Evolutionary conservation across 1,140 invertebrate species (phyloP).

Genomic region (Pararge aegeria): DNA sequence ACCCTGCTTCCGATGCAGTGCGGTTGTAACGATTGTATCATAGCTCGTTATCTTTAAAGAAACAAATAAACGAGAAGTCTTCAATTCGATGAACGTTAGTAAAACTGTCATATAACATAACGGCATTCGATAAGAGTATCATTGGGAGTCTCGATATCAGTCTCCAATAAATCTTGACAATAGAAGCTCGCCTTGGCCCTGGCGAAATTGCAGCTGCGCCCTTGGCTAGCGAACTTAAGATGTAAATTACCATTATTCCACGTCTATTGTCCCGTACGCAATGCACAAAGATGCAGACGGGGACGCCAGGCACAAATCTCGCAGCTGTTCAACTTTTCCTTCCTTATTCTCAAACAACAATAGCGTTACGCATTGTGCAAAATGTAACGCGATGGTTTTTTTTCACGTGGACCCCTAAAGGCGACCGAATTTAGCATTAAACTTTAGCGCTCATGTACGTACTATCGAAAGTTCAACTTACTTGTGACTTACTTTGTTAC

Average conservation of each 20-base stretch:
- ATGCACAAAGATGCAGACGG: conserved; percentile 71
- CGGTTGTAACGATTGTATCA: too few species aligned
- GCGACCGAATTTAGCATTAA: conserved; percentile 9
- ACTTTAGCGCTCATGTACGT: conserved; percentile 4
- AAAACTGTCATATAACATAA: background rate
- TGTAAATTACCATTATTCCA: conserved; percentile 77
- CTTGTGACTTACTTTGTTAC: too few species aligned
- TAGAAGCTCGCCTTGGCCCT: conserved; percentile 28
- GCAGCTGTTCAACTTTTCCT: conserved; percentile 70
- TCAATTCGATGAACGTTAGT: background rate
- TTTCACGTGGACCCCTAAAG: conserved; percentile 18
- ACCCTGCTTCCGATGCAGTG: too few species aligned
- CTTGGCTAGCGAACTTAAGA: conserved; percentile 71
- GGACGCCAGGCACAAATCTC: conserved; percentile 71
- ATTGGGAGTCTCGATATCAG: conserved; percentile 15
- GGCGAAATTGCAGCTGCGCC: conserved; percentile 69
- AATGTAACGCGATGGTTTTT: conserved; percentile 63
- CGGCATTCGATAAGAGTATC: background rate
- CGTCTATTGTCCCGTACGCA: conserved; percentile 55
- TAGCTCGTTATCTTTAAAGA: background rate
- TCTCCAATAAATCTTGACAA: conserved; percentile 20
- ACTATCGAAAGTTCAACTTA: too few species aligned
- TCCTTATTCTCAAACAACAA: conserved; percentile 73
- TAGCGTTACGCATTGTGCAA: conserved; percentile 64
- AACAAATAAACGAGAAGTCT: background rate